A percentile compares a stretch with the other conserved stretches of the same genome.
Conservation (phyloP, 2,113 vertebrate species). For the Hystrix cristata region DNA sequence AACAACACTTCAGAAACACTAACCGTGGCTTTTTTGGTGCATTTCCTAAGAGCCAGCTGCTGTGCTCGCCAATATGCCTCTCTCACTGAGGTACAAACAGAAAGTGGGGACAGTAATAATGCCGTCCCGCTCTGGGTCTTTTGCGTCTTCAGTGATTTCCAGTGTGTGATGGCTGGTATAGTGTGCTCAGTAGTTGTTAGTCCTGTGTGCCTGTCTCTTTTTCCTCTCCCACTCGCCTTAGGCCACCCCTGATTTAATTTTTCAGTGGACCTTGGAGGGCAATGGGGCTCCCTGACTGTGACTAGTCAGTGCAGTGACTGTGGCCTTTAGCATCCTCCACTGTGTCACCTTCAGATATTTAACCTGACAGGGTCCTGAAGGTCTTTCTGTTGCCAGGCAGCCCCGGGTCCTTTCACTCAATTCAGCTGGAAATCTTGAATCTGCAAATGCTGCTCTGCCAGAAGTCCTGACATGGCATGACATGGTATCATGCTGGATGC, state of each 20-base stretch:
- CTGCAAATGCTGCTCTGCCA: neutral
- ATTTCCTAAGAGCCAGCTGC: neutral
- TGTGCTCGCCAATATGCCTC: neutral
- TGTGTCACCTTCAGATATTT: neutral
- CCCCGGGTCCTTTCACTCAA: neutral
- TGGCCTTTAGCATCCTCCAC: neutral
- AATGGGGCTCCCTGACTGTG: neutral
- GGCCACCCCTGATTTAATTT: neutral
- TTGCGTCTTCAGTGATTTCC: neutral
- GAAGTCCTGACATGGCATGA: neutral
- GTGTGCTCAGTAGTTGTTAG: neutral
- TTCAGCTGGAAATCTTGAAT: neutral
- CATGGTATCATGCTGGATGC: neutral
- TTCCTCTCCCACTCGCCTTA: neutral
- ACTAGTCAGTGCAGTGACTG: neutral
- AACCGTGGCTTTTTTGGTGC: neutral
- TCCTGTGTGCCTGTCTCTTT: neutral
- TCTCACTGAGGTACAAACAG: accelerated
- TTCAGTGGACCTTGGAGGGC: neutral
- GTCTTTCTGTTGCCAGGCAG: neutral
- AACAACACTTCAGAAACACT: neutral
- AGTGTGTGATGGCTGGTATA: neutral
- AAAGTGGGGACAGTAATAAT: neutral
- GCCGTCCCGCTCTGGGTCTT: neutral
- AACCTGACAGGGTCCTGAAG: neutral